These are phyloP conservation scores for Indicator indicator DNA, from an alignment of 2,113 vertebrate species.

Conservation along the genomic window DNA sequence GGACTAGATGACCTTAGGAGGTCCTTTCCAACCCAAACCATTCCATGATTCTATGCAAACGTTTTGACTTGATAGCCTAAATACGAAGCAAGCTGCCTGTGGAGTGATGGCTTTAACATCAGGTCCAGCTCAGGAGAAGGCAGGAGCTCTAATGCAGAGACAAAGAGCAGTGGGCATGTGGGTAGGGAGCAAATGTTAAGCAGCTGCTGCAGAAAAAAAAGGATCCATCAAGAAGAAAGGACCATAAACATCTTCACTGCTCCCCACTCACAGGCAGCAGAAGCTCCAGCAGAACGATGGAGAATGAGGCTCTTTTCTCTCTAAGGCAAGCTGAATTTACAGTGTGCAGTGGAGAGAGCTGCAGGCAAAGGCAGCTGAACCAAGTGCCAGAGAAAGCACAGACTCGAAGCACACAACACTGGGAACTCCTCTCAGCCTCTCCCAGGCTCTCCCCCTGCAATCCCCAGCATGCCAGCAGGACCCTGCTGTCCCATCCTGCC, in stretches of 20 bases:
- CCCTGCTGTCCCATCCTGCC: rapidly evolving
- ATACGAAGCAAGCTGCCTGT: neutral
- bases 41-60: no score
- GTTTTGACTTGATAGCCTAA: neutral
- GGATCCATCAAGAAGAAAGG: neutral
- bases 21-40: no score
- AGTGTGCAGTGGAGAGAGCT: neutral
- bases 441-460: rapidly evolving
- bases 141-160: neutral
- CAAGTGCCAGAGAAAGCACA: neutral
- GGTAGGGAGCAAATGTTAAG: neutral
- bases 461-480: neutral
- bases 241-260: neutral
- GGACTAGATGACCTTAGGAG: no score
- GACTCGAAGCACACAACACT: rapidly evolving
- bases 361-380: neutral
- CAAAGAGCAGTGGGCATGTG: neutral
- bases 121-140: neutral
- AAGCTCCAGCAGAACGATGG: neutral
- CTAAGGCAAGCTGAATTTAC: neutral
- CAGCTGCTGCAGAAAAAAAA: neutral
- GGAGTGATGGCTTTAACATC: neutral
- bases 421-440: neutral
- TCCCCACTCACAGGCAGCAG: neutral
- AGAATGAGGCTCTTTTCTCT: neutral